Base-by-base conservation (phyloP, 2,797 vertebrate genomes). In the Crenichthys baileyi region DNA sequence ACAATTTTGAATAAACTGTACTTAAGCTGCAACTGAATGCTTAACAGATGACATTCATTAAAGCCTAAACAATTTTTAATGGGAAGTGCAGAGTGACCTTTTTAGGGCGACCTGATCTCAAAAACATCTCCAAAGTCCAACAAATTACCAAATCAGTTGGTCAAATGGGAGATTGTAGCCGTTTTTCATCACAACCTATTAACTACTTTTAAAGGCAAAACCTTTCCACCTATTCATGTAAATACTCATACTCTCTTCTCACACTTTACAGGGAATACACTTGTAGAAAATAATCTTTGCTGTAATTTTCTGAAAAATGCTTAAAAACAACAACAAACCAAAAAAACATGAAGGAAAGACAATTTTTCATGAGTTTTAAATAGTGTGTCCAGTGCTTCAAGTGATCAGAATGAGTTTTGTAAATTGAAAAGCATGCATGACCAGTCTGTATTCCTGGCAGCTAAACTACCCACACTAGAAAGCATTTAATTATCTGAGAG, bases 81-180 rank as follows among this genome's bases (percentile, higher is more conserved):
- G 86, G 53, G 13, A 78, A 74, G 76, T 12, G 36, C 56, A 55
- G 73, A 80, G 22, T 18, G 58, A 55, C 73, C 73, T 72, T 72
- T 82, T 31, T n/a, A 75, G 80, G n/a, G 16, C 29, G 68, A 83
- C 31, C 48, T 16, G 5, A 83, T 55, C 80, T 78, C 60, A 46
- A 65, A 85, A 71, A 73, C 36, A 75, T 83, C 55, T 85, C 72
- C 80, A 86, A 55, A 77, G 89, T 91, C 65, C 81, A 76, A 55
- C 60, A 79, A 71, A 86, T 53, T 80, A 90, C 53, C 80, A 86
- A 58, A 74, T 80, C 61, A 85, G 86, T 50, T 79, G 24, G 70
- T 72, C 58, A 88, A 73, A 85, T n/a, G 18, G 46, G 60, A 79
- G 72, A 74, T 44, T 85, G 90, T 77, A 36, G 20, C 31, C 61